Evolutionary conservation across 2,113 vertebrate genomes (phyloP).

Genomic region (Phodopus roborovskii): DNA sequence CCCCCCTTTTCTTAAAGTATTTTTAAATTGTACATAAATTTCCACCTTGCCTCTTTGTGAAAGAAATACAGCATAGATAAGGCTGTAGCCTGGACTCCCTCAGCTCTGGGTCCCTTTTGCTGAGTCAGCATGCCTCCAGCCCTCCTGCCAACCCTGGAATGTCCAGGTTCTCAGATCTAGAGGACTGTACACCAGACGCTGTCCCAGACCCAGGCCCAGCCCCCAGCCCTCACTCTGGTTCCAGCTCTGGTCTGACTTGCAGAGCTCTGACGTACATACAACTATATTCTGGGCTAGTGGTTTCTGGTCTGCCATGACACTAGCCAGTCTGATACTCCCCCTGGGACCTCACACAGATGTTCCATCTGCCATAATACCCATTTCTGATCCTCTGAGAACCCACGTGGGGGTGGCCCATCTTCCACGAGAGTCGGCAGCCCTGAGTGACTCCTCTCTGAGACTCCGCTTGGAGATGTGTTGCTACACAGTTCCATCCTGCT

Average conservation of each 20-base stretch:
- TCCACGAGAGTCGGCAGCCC: neutral
- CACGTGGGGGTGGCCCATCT: neutral
- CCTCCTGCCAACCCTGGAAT: neutral
- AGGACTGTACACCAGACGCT: neutral
- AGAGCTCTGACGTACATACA: neutral
- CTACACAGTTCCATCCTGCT: neutral
- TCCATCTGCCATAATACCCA: neutral
- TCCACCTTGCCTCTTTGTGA: neutral
- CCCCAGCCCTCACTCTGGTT: neutral
- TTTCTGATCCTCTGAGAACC: no score
- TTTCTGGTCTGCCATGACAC: no score
- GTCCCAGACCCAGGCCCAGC: neutral
- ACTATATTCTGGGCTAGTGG: neutral
- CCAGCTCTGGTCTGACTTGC: neutral
- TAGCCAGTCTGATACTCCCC: neutral
- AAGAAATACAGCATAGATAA: neutral
- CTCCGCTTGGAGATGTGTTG: neutral
- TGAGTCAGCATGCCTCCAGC: neutral
- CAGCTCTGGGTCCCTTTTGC: neutral
- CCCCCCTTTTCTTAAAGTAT: neutral
- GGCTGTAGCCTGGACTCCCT: neutral
- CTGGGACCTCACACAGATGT: neutral
- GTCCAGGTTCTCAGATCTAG: neutral
- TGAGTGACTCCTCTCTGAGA: neutral
- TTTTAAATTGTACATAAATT: neutral